A percentile compares a stretch with the other conserved stretches of the same genome.
These are phyloP conservation scores for Colletes gigas DNA, from an alignment of 1,140 invertebrate genomes.

Conservation along the genomic window DNA sequence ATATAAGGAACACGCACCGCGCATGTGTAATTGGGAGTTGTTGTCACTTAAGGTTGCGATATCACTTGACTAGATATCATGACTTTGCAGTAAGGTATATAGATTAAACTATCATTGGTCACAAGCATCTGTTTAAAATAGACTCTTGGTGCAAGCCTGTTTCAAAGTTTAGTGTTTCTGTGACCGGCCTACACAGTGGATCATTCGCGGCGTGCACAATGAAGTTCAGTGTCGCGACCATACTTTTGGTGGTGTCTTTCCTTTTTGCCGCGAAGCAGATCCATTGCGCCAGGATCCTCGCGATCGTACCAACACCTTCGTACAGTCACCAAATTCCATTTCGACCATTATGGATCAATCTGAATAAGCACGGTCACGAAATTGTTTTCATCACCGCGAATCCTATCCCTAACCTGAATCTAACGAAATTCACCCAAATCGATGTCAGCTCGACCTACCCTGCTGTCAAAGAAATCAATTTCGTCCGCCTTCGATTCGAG, in stretches of 20 bases:
- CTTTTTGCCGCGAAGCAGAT: not conserved
- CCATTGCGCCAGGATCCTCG: conserved; percentile 79
- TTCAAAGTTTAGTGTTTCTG: too few relatives aligned
- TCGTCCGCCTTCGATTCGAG: not conserved
- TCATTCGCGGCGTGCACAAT: not conserved
- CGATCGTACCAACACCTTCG: conserved; percentile 77
- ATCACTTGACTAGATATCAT: too few relatives aligned
- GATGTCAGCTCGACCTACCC: conserved; percentile 16
- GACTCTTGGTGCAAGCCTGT: not conserved
- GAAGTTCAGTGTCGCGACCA: not conserved
- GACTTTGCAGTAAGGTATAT: conserved; percentile 15
- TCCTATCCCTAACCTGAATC: conserved; percentile 62
- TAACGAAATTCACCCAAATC: conserved; percentile 67
- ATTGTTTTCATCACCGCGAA: conserved; percentile 74
- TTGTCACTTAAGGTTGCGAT: too few relatives aligned
- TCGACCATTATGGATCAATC: conserved; percentile 70
- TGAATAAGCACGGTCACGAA: conserved; percentile 77
- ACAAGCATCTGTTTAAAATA: too few relatives aligned
- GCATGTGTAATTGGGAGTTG: too few relatives aligned
- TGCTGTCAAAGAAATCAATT: not conserved
- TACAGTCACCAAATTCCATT: conserved; percentile 83
- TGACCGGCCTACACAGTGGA: too few relatives aligned
- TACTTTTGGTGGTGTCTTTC: not conserved
- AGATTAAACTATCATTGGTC: conserved; percentile 47
- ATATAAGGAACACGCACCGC: too few relatives aligned